Base-by-base conservation (phyloP, 2,888 invertebrate species). In the Ferdinandea cuprea region DNA sequence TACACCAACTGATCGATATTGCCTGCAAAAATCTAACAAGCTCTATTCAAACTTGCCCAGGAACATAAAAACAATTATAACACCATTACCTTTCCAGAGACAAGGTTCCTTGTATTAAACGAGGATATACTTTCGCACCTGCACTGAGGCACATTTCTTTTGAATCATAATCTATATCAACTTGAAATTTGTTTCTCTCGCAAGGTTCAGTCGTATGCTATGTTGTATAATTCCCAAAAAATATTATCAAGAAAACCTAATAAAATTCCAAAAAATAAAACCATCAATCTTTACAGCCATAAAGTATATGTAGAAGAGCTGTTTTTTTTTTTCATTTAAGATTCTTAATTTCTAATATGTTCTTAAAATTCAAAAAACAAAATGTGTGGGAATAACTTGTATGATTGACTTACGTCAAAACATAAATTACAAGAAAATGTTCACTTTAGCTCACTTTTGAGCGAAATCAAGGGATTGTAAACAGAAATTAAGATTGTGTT, bases 341-440 rank as follows among this genome's bases (percentile, higher is more conserved):
- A 15, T 32, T 40, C 4, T 17, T 28, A 28, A 40, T 58, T 28
- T 58, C 6, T 19, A 35, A 35, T 19, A 19, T 28, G 42, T 17
- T 11, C 21, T 44, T 42, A 3, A 28, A 54, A 17, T 54, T 19
- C n/a, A n/a, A n/a, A 19, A 19, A 54, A 35, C 11, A 3, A 44
- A n/a, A 17, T 30, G 28, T 30, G 28, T 42, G 28, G 30, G 30
- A 11, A 28, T 15, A 30, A 44, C 28, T 59, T 11, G 54, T 19
- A n/a, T 59, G 30, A 17, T 42, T 59, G 59, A 59, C 42, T 59
- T 42, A 59, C 42, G 42, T 59, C 28, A 42, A 28, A 42, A 28
- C 40, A 58, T 15, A 40, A 58, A 40, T 28, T 42, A 11, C 58
- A 28, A 28, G 15, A 40, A 58, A 42, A 40, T 42, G 2, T 28